Base-by-base conservation (phyloP, 2,888 invertebrate species). In the Allophyes oxyacanthae region DNA sequence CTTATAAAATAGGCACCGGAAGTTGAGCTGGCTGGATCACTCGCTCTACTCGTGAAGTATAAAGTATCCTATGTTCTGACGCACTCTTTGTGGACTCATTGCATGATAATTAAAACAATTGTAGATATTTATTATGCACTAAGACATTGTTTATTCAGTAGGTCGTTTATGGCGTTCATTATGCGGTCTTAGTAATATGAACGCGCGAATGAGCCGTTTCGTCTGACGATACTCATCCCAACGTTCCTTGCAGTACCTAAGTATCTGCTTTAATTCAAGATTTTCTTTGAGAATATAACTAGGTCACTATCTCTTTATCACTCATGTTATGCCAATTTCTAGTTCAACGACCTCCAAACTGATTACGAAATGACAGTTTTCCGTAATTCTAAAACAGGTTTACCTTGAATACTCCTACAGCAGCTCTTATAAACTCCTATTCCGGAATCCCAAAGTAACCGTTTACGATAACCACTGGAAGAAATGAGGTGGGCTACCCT, bases 1-100 rank as follows among this genome's bases (percentile, higher is more conserved):
- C 66, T 62, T 71, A 71, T 69, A 64, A 57, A 61, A 73, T 65
- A 78, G 74, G 58, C 82, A 77, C 82, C 85, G 89, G 89, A 89
- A 88, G 83, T 83, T 75, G 70, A 60, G 64, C 60, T 66, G 74
- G 58, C 69, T 78, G 73, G 72, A 81, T 79, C 77, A 69, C 76
- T 82, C 53, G 45, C 26, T 55, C 51, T 40, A 59, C 41, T 43
- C 63, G 56, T 66, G 62, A 68, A 54, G n/a, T n/a, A n/a, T n/a
- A n/a, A n/a, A n/a, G n/a, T n/a, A n/a, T n/a, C 72, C 65, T 57
- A 53, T 51, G 62, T 46, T 52, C 54, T 78, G 77, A 80, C 77
- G 72, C 80, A 82, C 69, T 59, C 46, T 45, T 13, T 54, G 68
- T 57, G 58, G 56, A 60, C 72, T 70, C 64, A 62, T 78, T 75